These are phyloP conservation scores for Erynnis tages DNA, from an alignment of 2,888 invertebrate species.

Conservation along the genomic window DNA sequence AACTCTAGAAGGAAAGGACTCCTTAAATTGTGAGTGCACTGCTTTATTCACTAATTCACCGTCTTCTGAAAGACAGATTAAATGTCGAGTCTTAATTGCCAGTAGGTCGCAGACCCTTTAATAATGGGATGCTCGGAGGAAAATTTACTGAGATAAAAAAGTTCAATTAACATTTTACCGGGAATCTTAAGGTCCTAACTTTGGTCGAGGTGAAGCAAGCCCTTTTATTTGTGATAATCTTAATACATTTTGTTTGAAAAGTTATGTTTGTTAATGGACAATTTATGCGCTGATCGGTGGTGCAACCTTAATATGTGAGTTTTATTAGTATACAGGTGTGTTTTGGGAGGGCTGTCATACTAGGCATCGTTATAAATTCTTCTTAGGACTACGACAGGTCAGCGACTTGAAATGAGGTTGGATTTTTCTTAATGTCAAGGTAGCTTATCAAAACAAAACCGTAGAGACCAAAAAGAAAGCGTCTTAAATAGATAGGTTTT, in stretches of 20 bases:
- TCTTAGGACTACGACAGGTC: too few relatives aligned
- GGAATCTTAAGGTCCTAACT: conserved; percentile 33
- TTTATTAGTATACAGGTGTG: too few relatives aligned
- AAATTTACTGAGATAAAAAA: conserved; percentile 45
- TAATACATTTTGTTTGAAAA: conserved; percentile 8
- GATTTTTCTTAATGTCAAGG: too few relatives aligned
- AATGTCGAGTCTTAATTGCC: conserved; percentile 41
- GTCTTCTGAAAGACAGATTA: conserved; percentile 36
- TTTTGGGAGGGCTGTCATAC: too few relatives aligned
- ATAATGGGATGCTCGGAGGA: conserved; percentile 37
- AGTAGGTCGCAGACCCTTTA: conserved; percentile 40
- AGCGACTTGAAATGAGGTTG: too few relatives aligned
- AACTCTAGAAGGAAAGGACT: conserved; percentile 3
- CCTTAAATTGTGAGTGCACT: conserved; percentile 14
- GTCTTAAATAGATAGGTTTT: too few relatives aligned
- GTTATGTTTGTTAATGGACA: neutral
- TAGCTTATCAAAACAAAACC: too few relatives aligned
- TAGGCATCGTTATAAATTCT: too few relatives aligned
- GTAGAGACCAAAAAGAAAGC: too few relatives aligned
- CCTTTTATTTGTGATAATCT: conserved; percentile 3
- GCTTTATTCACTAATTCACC: conserved; percentile 19
- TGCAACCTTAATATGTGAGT: too few relatives aligned
- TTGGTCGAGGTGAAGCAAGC: conserved; percentile 1
- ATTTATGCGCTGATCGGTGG: too few relatives aligned
- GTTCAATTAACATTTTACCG: conserved; percentile 44